These are phyloP conservation scores for Erithacus rubecula DNA, from an alignment of 2,797 vertebrate species.

Conservation along the genomic window DNA sequence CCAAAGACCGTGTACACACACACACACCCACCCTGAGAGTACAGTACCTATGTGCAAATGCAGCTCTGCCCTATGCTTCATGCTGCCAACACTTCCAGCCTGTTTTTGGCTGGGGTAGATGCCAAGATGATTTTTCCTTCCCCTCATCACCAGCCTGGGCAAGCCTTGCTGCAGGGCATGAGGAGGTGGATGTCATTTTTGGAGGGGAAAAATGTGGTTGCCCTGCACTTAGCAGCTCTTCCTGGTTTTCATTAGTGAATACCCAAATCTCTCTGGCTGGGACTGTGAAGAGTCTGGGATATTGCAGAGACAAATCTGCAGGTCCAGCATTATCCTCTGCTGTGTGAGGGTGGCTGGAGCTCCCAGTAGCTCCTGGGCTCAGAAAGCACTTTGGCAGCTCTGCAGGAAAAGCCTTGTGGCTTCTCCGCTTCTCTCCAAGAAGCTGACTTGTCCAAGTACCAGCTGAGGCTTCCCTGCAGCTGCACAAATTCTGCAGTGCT, in stretches of 20 bases:
- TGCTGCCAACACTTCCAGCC: neutral
- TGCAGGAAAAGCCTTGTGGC: neutral
- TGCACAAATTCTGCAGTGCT: neutral
- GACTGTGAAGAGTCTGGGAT: neutral
- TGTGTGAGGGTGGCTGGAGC: neutral
- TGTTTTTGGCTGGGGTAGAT: neutral
- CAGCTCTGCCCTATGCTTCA: neutral
- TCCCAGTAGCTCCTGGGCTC: neutral
- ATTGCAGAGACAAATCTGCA: neutral
- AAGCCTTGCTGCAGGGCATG: neutral
- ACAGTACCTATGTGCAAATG: neutral
- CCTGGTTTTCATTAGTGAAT: neutral
- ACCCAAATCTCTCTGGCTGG: neutral
- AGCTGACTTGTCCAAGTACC: neutral
- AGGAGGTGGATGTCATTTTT: constrained; percentile 3
- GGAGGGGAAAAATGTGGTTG: neutral
- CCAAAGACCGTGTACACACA: neutral
- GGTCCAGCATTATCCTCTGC: neutral
- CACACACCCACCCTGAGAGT: neutral
- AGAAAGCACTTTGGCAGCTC: neutral
- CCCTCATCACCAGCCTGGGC: neutral
- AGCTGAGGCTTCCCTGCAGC: neutral
- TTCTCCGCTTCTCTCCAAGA: neutral
- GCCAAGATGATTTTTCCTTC: neutral
- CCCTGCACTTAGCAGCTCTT: neutral